Base-by-base conservation (phyloP, 1,140 invertebrate species). In the Vollenhovia emeryi region DNA sequence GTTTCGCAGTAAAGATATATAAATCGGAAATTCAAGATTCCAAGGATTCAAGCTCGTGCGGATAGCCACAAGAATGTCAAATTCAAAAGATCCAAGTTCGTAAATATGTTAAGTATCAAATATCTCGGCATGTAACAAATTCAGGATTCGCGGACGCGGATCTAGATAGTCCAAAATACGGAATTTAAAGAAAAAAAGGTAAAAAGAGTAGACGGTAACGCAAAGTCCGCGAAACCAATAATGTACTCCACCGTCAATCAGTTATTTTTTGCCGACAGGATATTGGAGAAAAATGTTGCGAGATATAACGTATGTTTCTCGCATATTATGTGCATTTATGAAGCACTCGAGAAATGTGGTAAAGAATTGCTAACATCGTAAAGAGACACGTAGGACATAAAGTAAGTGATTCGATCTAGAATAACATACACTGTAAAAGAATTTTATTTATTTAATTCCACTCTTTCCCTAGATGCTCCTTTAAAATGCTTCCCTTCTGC, bases 401-500 rank as follows among this genome's bases (percentile, higher is more conserved):
- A 82, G 15, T 57, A 57, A 71, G 52, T 82, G 36, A 73, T 59
- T 73, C 50, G 40, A 73, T 71, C 24, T 43, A 24, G 7, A 40
- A 50, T 36, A 68, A 79, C 50, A 24, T 71, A 73, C 18, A 43
- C 13, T 15, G 52, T 73, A 82, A 73, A 27, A 71, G 50, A 73
- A 57, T 59, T 82, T 82, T 79, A 68, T 79, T 82, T 73, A 82
- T 82, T 82, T 82, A 73, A 82, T 82, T 82, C 36, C 8, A 30
- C 45, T 57, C 45, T 36, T n/a, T 40, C 21, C 11, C n/a, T 21
- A 4, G 78, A 45, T 73, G 36, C 66, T 73, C 27, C 13, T 73
- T 71, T 59, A 43, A 43, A 36, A 73, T 57, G 36, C 50, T 73
- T 82, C 30, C 13, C 43, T 21, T 82, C 48, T 57, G 36, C 66